phyloP scores from a whole-genome alignment of 2,113 vertebrate genomes.

The Pithys albifrons region DNA sequence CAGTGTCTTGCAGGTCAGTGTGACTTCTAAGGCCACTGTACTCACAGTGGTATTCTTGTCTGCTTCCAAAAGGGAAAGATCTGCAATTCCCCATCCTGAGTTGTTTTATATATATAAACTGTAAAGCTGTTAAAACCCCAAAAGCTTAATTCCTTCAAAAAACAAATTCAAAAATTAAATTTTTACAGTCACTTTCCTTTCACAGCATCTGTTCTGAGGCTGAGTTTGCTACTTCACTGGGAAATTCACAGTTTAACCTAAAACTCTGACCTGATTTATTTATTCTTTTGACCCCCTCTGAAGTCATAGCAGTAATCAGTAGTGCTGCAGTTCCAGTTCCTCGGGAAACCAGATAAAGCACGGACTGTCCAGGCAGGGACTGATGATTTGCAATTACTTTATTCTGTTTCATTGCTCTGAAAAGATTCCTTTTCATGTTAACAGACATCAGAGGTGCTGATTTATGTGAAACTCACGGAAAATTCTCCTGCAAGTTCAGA shows the following conservation, averaged over 20 bases:
- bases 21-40: not conserved
- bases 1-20: not conserved
- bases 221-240: not conserved
- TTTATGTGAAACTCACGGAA: not conserved
- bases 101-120: not conserved
- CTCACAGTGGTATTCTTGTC: not conserved
- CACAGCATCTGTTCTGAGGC: not conserved
- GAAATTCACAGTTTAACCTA: not conserved
- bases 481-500: not conserved
- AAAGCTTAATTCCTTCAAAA: not conserved
- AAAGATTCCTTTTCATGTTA: not conserved
- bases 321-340: not conserved
- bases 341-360: not conserved
- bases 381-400: slow-evolving; percentile 2
- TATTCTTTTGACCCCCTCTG: not conserved
- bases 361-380: not conserved
- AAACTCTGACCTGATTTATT: not conserved
- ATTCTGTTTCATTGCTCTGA: not conserved
- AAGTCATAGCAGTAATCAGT: not conserved
- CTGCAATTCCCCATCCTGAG: rapidly evolving
- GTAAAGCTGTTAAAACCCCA: not conserved
- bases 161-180: not conserved
- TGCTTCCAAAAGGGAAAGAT: not conserved
- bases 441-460: not conserved
- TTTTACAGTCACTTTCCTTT: not conserved